Base-by-base conservation (phyloP, 2,888 invertebrate species). In the Parnassius mnemosyne region DNA sequence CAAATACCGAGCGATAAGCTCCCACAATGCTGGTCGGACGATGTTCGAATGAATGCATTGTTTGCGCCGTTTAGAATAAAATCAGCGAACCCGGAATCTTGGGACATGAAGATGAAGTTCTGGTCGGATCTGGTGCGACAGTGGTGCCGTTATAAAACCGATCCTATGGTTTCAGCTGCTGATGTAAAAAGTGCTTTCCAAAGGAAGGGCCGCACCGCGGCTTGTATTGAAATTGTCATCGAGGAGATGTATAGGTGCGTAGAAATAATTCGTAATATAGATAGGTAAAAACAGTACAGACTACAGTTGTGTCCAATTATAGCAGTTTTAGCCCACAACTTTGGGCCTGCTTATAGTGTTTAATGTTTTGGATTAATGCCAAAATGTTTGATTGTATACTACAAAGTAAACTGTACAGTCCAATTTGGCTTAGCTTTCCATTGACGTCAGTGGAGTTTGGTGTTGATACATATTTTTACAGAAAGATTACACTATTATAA, bases 51-150 rank as follows among this genome's bases (percentile, higher is more conserved):
- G 93, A 95, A 95, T 72, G 95, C 95, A 1, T 85, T 97, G 53
- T 96, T 96, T 83, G 95, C 97, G 3, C 96, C 96, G 10, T 96
- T 97, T 80, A 93, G 97, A 50, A 92, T 94, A 66, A 94, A 94
- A 75, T 92, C 94, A 53, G 94, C 95, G 0, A 97, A 97, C 85
- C 94, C 96, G 0, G 94, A 95, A 70, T 96, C 96, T 63, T 97
- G 96, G 94, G 95, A 95, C 65, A 94, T 94, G 69, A 98, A 98
- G 89, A 93, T 97, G 87, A 93, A 94, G 68, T 97, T 97, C 82
- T 98, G 97, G 98, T 94, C 94, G 62, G 93, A 94, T 65, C 86
- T 95, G 69, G 94, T 97, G 67, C 84, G 91, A 41, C 91, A 93
- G 57, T 95, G 95, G 92, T 94, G 96, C 70, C 85, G 88, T 47